phyloP scores from a whole-genome alignment of 1,140 invertebrate genomes.

The Camponotus pennsylvanicus region DNA sequence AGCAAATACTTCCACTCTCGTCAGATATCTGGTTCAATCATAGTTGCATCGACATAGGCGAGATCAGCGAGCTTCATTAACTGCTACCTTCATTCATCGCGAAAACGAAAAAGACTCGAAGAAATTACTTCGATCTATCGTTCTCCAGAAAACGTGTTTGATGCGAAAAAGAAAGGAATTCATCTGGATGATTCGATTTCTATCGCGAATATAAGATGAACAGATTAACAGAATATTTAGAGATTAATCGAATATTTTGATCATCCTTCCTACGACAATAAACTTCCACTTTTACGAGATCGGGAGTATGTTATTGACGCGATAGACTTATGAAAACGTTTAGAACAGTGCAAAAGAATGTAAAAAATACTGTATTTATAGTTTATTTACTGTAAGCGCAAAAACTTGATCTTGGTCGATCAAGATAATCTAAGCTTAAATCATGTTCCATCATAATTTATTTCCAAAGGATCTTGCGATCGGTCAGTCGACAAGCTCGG shows the following conservation, averaged over 20 bases:
- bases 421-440: slow-evolving; percentile 31
- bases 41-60: slow-evolving; percentile 12
- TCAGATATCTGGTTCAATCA: slow-evolving; percentile 34
- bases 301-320: slow-evolving; percentile 6
- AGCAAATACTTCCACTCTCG: slow-evolving; percentile 47
- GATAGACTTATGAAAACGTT: neutral
- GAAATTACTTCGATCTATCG: slow-evolving; percentile 13
- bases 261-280: slow-evolving; percentile 69
- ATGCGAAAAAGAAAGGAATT: slow-evolving; percentile 37
- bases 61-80: slow-evolving; percentile 37
- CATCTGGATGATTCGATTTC: slow-evolving; percentile 27
- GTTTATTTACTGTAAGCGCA: slow-evolving; percentile 30
- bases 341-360: slow-evolving; percentile 27
- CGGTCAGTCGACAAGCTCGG: slow-evolving; percentile 28
- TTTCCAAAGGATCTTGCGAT: slow-evolving; percentile 46
- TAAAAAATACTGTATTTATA: slow-evolving; percentile 17
- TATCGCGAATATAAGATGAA: slow-evolving; percentile 49
- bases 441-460: slow-evolving; percentile 52
- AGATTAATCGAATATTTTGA: slow-evolving; percentile 71
- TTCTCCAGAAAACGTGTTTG: slow-evolving; percentile 10
- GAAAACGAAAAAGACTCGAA: slow-evolving; percentile 37
- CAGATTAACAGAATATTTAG: slow-evolving; percentile 33
- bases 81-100: slow-evolving; percentile 18
- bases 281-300: slow-evolving; percentile 69
- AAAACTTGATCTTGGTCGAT: slow-evolving; percentile 39